Evolutionary conservation across 2,888 invertebrate species (phyloP).

Genomic region (Diarsia brunnea): DNA sequence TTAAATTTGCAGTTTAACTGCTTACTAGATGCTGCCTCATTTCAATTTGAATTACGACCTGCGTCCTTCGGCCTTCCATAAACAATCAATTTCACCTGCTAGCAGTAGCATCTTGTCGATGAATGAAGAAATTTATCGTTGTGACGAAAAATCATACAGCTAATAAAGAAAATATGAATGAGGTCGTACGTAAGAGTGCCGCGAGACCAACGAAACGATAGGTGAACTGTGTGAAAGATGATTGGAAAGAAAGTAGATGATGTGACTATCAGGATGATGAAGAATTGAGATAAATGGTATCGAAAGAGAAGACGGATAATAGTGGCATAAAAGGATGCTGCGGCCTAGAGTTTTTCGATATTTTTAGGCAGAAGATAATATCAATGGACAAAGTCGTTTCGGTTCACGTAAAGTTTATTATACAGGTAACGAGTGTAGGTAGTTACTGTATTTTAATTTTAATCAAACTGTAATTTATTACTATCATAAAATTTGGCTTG

Average conservation of each 20-base stretch:
- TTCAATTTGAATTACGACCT: conserved; percentile 20
- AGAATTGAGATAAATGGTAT: background rate
- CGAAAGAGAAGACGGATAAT: background rate
- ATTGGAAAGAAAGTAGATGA: background rate
- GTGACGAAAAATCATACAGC: background rate
- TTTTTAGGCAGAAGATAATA: background rate
- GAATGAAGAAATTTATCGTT: background rate
- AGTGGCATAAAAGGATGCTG: background rate
- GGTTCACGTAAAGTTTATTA: no score
- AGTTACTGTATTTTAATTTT: no score
- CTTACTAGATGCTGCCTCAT: background rate
- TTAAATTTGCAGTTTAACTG: conserved; percentile 27
- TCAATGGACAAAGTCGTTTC: no score
- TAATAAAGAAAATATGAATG: background rate
- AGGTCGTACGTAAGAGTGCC: background rate
- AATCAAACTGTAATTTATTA: background rate
- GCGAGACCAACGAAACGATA: background rate
- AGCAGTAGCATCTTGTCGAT: background rate
- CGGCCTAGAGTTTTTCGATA: background rate
- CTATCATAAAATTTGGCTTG: background rate
- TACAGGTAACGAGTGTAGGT: background rate
- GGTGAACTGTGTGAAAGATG: background rate
- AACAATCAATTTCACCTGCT: background rate
- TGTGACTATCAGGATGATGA: background rate
- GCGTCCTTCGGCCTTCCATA: background rate